Conservation (phyloP, 2,797 vertebrate species). For the Spinibarbus caldwelli region DNA sequence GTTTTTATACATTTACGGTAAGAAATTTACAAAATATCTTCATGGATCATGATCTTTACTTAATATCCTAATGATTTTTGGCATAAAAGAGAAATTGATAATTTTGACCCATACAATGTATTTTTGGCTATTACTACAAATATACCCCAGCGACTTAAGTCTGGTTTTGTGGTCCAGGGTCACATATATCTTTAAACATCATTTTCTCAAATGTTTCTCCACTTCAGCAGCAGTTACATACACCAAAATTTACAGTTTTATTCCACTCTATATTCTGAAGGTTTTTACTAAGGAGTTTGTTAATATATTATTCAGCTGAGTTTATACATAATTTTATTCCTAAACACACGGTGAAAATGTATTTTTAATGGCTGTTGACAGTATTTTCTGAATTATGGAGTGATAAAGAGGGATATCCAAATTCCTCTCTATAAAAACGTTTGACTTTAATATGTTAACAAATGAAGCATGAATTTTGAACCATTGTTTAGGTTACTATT, state of each 20-base stretch:
- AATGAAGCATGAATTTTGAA: background rate
- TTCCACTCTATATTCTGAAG: background rate
- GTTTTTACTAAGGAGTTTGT: background rate
- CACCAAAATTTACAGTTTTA: background rate
- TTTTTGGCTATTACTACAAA: too few species aligned
- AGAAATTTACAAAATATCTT: too few species aligned
- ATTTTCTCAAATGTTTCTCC: background rate
- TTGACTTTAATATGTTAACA: background rate
- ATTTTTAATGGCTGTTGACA: background rate
- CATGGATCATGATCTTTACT: too few species aligned
- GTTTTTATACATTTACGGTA: too few species aligned
- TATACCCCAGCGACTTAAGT: too few species aligned
- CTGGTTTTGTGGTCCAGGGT: too few species aligned
- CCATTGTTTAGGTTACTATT: background rate
- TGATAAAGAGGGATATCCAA: background rate
- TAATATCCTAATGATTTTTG: too few species aligned
- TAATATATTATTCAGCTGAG: background rate
- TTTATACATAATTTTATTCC: background rate
- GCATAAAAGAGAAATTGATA: too few species aligned
- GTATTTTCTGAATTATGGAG: background rate
- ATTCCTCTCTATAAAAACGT: background rate
- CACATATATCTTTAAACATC: background rate
- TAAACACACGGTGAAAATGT: background rate
- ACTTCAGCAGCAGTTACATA: background rate
- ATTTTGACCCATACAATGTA: too few species aligned